Conservation (phyloP, 2,888 invertebrate genomes). For the Dichetophora obliterata region DNA sequence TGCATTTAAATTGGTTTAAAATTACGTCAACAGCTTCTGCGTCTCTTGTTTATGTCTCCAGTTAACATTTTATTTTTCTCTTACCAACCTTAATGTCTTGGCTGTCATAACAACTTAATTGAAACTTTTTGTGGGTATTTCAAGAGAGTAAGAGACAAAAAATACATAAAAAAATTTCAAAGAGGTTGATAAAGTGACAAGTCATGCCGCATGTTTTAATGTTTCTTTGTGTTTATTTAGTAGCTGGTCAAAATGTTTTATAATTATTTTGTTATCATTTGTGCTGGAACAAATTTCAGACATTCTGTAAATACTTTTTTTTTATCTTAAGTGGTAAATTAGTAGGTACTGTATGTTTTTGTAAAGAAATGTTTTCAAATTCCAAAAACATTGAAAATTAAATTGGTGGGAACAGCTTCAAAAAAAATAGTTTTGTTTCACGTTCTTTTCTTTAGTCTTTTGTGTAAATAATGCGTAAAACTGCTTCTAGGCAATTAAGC, state of each 20-base stretch:
- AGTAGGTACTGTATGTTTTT: neutral
- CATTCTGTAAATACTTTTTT: neutral
- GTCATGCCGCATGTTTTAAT: slow-evolving; percentile 3
- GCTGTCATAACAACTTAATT: slow-evolving; percentile 31
- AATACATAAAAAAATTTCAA: neutral
- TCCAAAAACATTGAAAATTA: no score
- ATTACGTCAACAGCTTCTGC: slow-evolving; percentile 22
- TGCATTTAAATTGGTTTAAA: slow-evolving; percentile 16
- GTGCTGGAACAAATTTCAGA: neutral
- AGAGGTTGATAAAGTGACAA: neutral
- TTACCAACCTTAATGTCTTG: neutral
- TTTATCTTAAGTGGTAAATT: slow-evolving; percentile 6
- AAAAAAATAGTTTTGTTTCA: no score
- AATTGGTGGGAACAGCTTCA: no score
- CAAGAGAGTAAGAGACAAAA: neutral
- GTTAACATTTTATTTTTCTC: no score
- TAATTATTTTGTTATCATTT: neutral
- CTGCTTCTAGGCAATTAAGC: no score
- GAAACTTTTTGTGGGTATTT: slow-evolving; percentile 25
- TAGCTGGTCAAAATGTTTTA: slow-evolving; percentile 7
- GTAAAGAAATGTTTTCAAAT: slow-evolving; percentile 5
- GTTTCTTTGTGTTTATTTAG: slow-evolving; percentile 2
- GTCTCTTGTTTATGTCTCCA: slow-evolving; percentile 10
- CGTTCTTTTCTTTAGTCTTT: no score
- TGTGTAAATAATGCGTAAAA: no score